Conservation (phyloP, 2,888 invertebrate genomes). For the Sarcophaga rosellei region DNA sequence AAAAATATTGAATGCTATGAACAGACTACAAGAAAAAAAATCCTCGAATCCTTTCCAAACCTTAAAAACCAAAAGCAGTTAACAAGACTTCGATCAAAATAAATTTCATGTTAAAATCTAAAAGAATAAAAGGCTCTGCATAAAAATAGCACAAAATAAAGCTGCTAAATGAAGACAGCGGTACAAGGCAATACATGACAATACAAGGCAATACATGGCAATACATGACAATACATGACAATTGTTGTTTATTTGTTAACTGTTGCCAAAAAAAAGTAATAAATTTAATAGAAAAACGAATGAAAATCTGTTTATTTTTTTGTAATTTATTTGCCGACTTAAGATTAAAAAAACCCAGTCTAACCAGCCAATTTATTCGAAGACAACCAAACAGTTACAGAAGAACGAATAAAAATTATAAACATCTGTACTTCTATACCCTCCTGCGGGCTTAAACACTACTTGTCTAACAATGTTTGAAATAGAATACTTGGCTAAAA, state of each 20-base stretch:
- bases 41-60: too few species aligned
- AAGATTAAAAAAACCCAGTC: too few species aligned
- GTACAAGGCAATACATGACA: too few species aligned
- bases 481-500: background rate
- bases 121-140: background rate
- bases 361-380: too few species aligned
- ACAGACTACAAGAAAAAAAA: background rate
- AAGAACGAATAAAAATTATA: background rate
- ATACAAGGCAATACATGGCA: background rate
- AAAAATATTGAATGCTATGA: background rate
- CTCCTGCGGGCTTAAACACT: background rate
- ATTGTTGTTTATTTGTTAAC: background rate
- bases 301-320: background rate
- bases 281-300: background rate
- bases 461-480: too few species aligned
- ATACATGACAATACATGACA: background rate
- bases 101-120: background rate
- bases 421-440: background rate
- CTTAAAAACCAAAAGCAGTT: too few species aligned
- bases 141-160: background rate
- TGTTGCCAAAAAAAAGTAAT: background rate
- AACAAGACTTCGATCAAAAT: background rate
- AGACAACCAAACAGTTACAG: background rate
- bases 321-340: too few species aligned
- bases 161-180: background rate